A percentile compares a stretch with the other conserved stretches of the same genome.
These are phyloP conservation scores for Ibycter americanus DNA, from an alignment of 2,797 vertebrate genomes.

Conservation along the genomic window DNA sequence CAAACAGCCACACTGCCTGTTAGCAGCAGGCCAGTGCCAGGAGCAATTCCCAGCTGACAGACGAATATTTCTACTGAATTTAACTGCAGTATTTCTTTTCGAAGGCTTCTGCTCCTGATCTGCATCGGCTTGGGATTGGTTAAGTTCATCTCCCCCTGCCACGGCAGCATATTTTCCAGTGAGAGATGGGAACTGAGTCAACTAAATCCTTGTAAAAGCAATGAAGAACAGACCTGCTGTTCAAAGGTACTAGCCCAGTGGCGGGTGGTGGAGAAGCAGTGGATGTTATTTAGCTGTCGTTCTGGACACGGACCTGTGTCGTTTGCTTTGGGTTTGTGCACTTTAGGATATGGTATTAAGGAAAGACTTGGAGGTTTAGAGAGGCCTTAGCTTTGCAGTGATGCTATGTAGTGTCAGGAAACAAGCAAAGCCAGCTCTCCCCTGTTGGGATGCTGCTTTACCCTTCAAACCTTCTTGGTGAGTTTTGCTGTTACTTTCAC, in stretches of 20 bases:
- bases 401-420: background rate
- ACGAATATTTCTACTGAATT: background rate
- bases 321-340: conserved; percentile 12
- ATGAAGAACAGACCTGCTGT: background rate
- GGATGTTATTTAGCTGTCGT: background rate
- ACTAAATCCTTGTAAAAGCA: background rate
- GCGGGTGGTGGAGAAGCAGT: background rate
- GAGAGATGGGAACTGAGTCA: background rate
- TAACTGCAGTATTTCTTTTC: background rate
- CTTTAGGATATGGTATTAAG: background rate
- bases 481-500: background rate
- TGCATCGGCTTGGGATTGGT: background rate
- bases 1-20: background rate
- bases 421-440: background rate
- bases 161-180: background rate
- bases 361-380: background rate
- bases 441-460: background rate
- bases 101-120: background rate
- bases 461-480: background rate
- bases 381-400: background rate
- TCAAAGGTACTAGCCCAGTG: background rate
- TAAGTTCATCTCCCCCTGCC: background rate
- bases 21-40: background rate
- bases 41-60: background rate
- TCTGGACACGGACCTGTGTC: background rate